Evolutionary conservation across 2,888 invertebrate species (phyloP).

Genomic region (Bimastos eiseni): DNA sequence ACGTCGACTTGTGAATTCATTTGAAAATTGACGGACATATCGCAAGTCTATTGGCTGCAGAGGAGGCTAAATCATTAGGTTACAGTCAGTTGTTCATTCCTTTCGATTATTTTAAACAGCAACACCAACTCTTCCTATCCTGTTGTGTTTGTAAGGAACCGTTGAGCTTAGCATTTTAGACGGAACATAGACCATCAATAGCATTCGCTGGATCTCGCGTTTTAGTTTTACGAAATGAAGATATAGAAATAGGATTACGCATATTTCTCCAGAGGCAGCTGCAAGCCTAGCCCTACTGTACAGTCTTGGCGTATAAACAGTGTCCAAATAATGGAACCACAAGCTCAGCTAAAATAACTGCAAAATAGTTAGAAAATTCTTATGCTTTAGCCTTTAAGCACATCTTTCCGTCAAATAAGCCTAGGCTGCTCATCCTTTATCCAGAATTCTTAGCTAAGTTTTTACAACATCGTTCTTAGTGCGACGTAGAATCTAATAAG

Average conservation of each 20-base stretch:
- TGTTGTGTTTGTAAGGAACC: neutral
- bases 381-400: neutral
- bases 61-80: neutral
- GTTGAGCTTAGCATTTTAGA: neutral
- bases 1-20: neutral
- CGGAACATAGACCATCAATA: neutral
- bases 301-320: neutral
- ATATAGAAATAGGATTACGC: neutral
- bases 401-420: neutral
- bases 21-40: neutral
- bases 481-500: neutral
- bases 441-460: neutral
- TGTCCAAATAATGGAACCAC: neutral
- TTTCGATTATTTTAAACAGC: neutral
- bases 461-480: neutral
- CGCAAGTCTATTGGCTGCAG: neutral
- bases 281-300: too few relatives aligned
- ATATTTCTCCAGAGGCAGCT: neutral
- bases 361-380: neutral
- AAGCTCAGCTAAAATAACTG: neutral
- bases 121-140: neutral
- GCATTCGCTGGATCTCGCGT: neutral
- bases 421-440: neutral
- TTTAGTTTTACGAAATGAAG: neutral
- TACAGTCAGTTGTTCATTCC: neutral